phyloP scores from a whole-genome alignment of 2,113 vertebrate species.

The Hirundichthys speculiger region DNA sequence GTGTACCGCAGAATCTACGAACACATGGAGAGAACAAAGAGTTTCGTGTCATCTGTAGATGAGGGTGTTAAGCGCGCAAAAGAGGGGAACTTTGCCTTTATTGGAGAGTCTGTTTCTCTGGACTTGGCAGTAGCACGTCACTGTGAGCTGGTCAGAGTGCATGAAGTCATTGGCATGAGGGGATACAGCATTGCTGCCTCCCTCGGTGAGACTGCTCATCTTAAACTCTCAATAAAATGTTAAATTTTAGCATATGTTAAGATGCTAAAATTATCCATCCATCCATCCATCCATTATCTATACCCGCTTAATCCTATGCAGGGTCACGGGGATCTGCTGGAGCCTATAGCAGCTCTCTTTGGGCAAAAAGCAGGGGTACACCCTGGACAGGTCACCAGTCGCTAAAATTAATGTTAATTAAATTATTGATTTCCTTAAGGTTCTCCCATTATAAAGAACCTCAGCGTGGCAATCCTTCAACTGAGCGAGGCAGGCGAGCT shows the following conservation, averaged over 20 bases:
- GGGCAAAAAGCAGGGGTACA: no score
- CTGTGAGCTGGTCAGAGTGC: constrained; percentile 84
- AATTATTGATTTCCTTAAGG: constrained; percentile 62
- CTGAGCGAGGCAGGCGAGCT: constrained; percentile 85
- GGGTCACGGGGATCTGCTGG: no score
- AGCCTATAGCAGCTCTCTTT: no score
- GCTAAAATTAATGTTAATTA: not conserved
- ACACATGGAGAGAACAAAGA: constrained; percentile 86
- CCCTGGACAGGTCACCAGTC: no score
- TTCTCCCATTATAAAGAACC: constrained; percentile 83
- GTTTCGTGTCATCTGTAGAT: constrained; percentile 84
- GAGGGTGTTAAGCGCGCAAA: constrained; percentile 83
- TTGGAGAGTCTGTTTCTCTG: constrained; percentile 88
- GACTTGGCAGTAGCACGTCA: constrained; percentile 85
- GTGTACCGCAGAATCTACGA: constrained; percentile 86
- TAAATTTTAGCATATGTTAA: not conserved
- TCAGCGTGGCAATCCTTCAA: constrained; percentile 86
- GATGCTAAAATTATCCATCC: no score
- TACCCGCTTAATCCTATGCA: no score
- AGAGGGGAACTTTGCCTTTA: constrained; percentile 87
- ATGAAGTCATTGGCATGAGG: constrained; percentile 85
- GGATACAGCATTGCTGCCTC: constrained; percentile 86
- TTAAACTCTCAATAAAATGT: not conserved
- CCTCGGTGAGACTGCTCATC: constrained; percentile 73
- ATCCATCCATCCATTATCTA: no score